Percentiles rank a stretch among this genome's conserved stretches.
phyloP scores from a whole-genome alignment of 37 sponge, comb jelly and placozoan species.

The Corticium candelabrum region DNA sequence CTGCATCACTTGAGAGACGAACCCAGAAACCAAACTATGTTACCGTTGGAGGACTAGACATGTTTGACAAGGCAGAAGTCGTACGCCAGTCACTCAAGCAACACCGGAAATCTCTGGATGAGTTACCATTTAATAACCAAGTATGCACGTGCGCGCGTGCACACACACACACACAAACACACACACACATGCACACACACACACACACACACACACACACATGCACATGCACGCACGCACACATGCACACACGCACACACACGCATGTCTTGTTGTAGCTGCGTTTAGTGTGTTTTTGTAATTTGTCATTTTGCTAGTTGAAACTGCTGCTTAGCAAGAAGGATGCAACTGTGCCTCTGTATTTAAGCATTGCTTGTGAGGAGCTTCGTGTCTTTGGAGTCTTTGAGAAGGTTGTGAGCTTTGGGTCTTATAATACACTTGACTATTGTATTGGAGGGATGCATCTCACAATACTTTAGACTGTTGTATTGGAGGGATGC shows the following conservation, averaged over 20 bases:
- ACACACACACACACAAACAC: too few species aligned
- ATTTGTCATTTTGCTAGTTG: slow-evolving; percentile 27
- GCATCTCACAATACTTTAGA: too few species aligned
- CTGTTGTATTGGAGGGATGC: too few species aligned
- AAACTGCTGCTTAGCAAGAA: slow-evolving; percentile 89
- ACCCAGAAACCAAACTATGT: slow-evolving; percentile 33
- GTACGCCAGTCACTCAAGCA: slow-evolving; percentile 53
- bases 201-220: too few species aligned
- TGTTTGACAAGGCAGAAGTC: slow-evolving; percentile 83
- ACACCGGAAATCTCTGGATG: slow-evolving; percentile 87
- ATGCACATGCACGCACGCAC: too few species aligned
- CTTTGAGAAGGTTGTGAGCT: slow-evolving; percentile 60
- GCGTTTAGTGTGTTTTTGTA: neutral
- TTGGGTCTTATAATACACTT: neutral
- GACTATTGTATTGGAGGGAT: too few species aligned
- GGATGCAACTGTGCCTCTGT: slow-evolving; percentile 86
- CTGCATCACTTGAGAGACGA: slow-evolving; percentile 27
- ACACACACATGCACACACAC: too few species aligned
- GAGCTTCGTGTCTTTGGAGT: slow-evolving; percentile 91
- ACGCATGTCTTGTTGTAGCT: neutral
- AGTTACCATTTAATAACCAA: slow-evolving; percentile 93
- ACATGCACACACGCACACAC: too few species aligned
- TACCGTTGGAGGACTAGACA: slow-evolving; percentile 55
- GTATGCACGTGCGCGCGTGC: neutral
- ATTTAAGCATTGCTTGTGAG: slow-evolving; percentile 84